Base-by-base conservation (phyloP, 2,888 invertebrate genomes). In the Hydriomena furcata region DNA sequence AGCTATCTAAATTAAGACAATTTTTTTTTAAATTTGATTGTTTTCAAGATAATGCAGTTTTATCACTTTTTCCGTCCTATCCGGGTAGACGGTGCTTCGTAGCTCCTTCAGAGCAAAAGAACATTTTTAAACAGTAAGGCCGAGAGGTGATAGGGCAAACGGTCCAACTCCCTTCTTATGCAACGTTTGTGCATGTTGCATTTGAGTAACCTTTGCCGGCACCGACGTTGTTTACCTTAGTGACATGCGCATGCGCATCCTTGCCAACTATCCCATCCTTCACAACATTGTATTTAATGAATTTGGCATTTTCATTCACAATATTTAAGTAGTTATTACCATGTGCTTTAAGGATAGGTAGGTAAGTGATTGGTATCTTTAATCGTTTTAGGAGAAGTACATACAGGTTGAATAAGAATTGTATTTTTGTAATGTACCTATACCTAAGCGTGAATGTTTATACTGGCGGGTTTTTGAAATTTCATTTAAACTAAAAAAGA, bases 151-250 rank as follows among this genome's bases (percentile, higher is more conserved):
- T 47, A 43, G 52, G 43, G 43, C 52, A 47, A 38, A 35, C 21
- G 47, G 43, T 23, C 47, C 38, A 20, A 65, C 65, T 65, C 61
- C 58, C 60, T 54, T 56, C 55, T 82, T 74, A 76, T 68, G 86
- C 82, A 87, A 87, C 59, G 52, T 58, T 59, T 71, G 68, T 74
- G 79, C 78, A 82, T 76, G 79, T 79, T 82, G 84, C 80, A 74
- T 66, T 73, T 80, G 75, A 74, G 70, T 80, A 85, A 85, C 85
- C 85, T 87, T 86, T 86, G 65, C 73, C 61, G 60, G 69, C 66
- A 60, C 55, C 65, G 73, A 65, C 52, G 59, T 52, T 76, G 73
- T 78, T 77, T 79, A 74, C 77, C 72, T 71, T 68, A 71, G 71
- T 74, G 75, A 78, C 77, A 74, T 71, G 69, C 63, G 58, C 74